A percentile compares a stretch with the other conserved stretches of the same genome.
Evolutionary conservation across 2,113 vertebrate genomes (phyloP).

Genomic region (Paramisgurnus dabryanus): DNA sequence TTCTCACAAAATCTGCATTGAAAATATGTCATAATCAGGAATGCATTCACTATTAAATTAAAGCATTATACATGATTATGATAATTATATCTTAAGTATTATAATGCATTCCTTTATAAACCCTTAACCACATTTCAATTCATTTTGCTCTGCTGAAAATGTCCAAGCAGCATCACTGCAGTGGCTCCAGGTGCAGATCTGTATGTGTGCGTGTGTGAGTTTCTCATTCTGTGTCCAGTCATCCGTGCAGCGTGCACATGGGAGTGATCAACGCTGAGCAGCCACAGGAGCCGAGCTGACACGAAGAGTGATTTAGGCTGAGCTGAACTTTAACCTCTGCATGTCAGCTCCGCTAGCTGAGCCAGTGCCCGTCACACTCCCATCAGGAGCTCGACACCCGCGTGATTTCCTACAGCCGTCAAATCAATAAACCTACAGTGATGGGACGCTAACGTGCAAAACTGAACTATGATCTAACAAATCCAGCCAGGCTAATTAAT

Average conservation of each 20-base stretch:
- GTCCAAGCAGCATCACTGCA: not conserved
- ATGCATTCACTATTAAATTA: too few relatives aligned
- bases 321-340: constrained; percentile 70
- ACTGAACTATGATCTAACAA: constrained; percentile 1
- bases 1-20: too few relatives aligned
- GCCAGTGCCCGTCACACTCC: constrained; percentile 14
- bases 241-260: constrained; percentile 65
- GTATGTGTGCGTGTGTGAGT: constrained; percentile 9
- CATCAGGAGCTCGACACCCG: constrained; percentile 57
- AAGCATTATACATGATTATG: not conserved
- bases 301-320: constrained; percentile 78
- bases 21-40: not conserved
- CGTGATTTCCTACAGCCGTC: constrained; percentile 10
- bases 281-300: constrained; percentile 69
- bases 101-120: not conserved
- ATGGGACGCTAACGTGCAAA: not conserved
- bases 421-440: constrained; percentile 5
- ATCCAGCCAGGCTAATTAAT: constrained; percentile 27
- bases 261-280: constrained; percentile 69
- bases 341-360: constrained; percentile 66
- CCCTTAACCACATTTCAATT: not conserved
- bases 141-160: constrained; percentile 6
- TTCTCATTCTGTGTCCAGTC: constrained; percentile 41
- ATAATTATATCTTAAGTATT: not conserved
- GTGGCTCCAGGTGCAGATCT: constrained; percentile 38